phyloP scores from a whole-genome alignment of 2,888 invertebrate species.

The Celastrina argiolus region DNA sequence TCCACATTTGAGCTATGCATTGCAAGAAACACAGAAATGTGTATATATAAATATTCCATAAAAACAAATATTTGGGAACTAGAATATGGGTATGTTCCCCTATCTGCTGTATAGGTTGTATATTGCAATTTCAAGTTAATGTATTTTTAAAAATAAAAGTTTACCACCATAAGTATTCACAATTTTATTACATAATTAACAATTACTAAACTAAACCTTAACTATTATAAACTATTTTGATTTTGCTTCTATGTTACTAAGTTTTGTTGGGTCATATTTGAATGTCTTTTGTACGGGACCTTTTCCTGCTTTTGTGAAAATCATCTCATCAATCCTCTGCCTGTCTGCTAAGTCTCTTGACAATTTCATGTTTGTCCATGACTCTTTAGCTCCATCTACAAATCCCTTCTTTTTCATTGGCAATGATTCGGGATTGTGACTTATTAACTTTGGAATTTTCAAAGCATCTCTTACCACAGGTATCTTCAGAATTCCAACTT shows the following conservation, averaged over 20 bases:
- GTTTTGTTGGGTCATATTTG: constrained; percentile 88
- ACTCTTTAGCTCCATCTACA: constrained; percentile 86
- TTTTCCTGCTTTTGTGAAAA: constrained; percentile 90
- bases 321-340: constrained; percentile 84
- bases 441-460: constrained; percentile 82
- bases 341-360: constrained; percentile 87
- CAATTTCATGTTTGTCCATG: constrained; percentile 90
- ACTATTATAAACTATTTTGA: constrained; percentile 59
- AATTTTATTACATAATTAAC: constrained; percentile 39
- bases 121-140: too few species aligned
- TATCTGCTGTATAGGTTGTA: too few species aligned
- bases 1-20: too few species aligned
- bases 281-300: constrained; percentile 93
- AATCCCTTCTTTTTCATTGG: constrained; percentile 87
- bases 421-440: constrained; percentile 75
- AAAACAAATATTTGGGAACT: too few species aligned
- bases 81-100: too few species aligned
- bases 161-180: constrained; percentile 30
- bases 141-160: constrained; percentile 24
- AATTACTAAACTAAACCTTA: constrained; percentile 36
- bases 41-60: too few species aligned
- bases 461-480: constrained; percentile 86
- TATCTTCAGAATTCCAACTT: constrained; percentile 87
- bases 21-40: too few species aligned
- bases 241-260: constrained; percentile 74